Conservation (phyloP, 2,888 invertebrate species). For the Tricholauxania praeusta region DNA sequence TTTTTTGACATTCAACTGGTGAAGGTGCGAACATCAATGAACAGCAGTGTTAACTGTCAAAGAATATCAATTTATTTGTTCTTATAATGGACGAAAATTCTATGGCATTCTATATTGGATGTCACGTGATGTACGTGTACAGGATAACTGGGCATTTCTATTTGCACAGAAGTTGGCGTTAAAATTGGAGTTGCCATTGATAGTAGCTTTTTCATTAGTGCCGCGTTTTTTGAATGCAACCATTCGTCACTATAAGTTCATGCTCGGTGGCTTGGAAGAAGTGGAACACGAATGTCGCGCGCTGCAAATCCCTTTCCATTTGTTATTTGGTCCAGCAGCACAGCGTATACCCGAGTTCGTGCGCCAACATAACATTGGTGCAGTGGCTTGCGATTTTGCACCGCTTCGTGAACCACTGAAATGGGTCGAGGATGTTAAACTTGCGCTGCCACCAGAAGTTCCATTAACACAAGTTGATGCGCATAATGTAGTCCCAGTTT, state of each 20-base stretch:
- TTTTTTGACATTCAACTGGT: too few relatives aligned
- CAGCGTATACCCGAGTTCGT: constrained; percentile 79
- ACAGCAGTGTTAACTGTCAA: too few relatives aligned
- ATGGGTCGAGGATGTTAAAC: constrained; percentile 79
- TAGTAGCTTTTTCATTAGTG: constrained; percentile 85
- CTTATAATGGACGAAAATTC: too few relatives aligned
- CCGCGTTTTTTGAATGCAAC: constrained; percentile 86
- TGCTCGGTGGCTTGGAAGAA: constrained; percentile 82
- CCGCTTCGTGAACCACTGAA: constrained; percentile 78
- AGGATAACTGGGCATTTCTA: constrained; percentile 93
- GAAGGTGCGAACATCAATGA: too few relatives aligned
- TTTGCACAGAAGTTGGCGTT: constrained; percentile 88
- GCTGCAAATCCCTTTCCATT: constrained; percentile 82
- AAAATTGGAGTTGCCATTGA: constrained; percentile 82
- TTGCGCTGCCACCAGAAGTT: constrained; percentile 76
- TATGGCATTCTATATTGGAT: constrained; percentile 84
- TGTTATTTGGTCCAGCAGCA: constrained; percentile 77
- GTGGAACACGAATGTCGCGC: constrained; percentile 79
- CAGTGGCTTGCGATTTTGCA: constrained; percentile 86
- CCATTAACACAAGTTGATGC: constrained; percentile 90
- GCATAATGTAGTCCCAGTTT: constrained; percentile 91
- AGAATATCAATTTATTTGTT: too few relatives aligned
- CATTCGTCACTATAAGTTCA: constrained; percentile 84
- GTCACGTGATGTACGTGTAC: constrained; percentile 88
- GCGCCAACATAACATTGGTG: constrained; percentile 78